phyloP scores from a whole-genome alignment of 2,797 vertebrate genomes.

The Tapera naevia region DNA sequence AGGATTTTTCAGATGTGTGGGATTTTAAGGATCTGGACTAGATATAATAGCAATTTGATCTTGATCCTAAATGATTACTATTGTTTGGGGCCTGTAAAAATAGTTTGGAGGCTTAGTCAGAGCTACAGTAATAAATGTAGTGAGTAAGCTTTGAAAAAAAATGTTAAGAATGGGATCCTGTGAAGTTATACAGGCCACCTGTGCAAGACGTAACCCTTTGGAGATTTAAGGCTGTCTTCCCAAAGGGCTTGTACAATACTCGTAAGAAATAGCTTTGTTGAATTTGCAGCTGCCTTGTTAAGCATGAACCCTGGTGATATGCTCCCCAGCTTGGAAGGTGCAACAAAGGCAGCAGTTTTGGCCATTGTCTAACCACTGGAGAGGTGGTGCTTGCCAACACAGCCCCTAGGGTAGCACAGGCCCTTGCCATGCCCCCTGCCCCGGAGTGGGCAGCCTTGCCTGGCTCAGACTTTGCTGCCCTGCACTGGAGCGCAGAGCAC shows the following conservation, averaged over 20 bases:
- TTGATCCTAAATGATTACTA: constrained; percentile 50
- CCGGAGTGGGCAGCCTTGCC: neutral
- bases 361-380: neutral
- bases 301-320: neutral
- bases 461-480: neutral
- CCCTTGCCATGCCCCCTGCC: accelerated
- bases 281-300: constrained; percentile 30
- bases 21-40: neutral
- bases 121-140: constrained; percentile 59
- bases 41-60: constrained; percentile 40
- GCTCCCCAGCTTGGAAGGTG: neutral
- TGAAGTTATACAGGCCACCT: constrained; percentile 50
- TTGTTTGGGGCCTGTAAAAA: constrained; percentile 61
- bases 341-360: neutral
- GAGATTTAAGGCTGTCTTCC: constrained; percentile 37
- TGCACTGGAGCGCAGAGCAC: neutral
- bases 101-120: constrained; percentile 69
- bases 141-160: constrained; percentile 61
- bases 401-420: accelerated
- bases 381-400: accelerated
- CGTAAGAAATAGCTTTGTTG: constrained; percentile 3
- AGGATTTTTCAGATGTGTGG: neutral
- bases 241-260: neutral
- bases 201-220: constrained; percentile 41
- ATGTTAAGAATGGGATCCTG: constrained; percentile 18